Evolutionary conservation across 2,888 invertebrate species (phyloP).

Genomic region (Scrobipalpa atriplicella): DNA sequence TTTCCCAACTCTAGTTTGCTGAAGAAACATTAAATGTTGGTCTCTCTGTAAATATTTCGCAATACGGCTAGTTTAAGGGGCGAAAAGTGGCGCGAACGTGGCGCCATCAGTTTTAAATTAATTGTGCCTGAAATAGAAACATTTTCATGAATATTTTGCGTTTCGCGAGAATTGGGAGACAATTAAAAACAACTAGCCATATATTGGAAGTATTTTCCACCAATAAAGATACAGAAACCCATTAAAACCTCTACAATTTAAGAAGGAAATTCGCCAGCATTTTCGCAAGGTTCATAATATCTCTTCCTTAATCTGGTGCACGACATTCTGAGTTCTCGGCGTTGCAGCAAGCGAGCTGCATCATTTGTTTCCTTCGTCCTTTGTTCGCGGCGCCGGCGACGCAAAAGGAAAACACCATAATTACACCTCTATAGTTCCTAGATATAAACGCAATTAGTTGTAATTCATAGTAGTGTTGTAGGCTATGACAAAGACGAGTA

Average conservation of each 20-base stretch:
- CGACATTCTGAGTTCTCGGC: constrained; percentile 10
- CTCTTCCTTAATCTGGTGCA: background rate
- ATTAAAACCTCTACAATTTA: too few species aligned
- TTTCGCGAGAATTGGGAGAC: too few species aligned
- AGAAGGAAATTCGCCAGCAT: background rate
- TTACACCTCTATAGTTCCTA: constrained; percentile 9
- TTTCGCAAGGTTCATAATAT: background rate
- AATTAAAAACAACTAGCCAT: too few species aligned
- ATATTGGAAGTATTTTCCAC: too few species aligned
- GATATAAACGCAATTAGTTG: constrained; percentile 18
- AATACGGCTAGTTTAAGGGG: constrained; percentile 43
- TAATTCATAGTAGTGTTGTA: constrained; percentile 7
- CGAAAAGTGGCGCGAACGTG: too few species aligned
- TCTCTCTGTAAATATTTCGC: constrained; percentile 47
- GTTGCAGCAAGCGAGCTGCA: constrained; percentile 35
- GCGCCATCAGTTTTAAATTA: too few species aligned
- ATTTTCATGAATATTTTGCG: too few species aligned
- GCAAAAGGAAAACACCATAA: constrained; percentile 23
- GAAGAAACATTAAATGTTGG: constrained; percentile 42
- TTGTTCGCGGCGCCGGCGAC: constrained; percentile 15
- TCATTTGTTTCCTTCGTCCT: constrained; percentile 28
- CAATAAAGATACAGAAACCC: too few species aligned
- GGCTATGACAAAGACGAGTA: constrained; percentile 15
- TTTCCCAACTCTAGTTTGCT: constrained; percentile 49
- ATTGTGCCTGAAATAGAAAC: too few species aligned